Evolutionary conservation across 2,888 invertebrate genomes (phyloP).

Genomic region (Pyrrhosoma nymphula): DNA sequence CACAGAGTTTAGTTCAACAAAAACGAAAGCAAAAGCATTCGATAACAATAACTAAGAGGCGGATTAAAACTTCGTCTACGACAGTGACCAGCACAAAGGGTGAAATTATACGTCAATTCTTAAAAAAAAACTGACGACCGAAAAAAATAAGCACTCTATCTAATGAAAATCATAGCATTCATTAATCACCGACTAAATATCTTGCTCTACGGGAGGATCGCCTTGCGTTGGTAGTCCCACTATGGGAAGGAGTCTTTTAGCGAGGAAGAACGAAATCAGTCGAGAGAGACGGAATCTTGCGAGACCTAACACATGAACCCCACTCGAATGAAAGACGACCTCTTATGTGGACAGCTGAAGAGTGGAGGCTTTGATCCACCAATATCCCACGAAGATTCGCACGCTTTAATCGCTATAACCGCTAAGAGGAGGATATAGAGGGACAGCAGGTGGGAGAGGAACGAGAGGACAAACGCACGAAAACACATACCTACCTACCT

Average conservation of each 20-base stretch:
- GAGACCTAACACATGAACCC: background rate
- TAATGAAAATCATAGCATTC: background rate
- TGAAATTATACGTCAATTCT: too few species aligned
- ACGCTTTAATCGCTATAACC: conserved; percentile 12
- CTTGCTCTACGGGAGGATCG: background rate
- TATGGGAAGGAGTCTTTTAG: background rate
- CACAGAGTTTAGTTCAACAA: too few species aligned
- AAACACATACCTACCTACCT: background rate
- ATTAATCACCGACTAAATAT: background rate
- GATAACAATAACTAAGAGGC: too few species aligned
- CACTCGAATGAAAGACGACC: background rate
- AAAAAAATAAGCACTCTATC: background rate
- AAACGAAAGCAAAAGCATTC: too few species aligned
- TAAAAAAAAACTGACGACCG: too few species aligned
- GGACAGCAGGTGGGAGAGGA: background rate
- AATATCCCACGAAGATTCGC: background rate
- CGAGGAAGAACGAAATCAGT: background rate
- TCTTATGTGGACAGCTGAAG: background rate
- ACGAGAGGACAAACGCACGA: background rate
- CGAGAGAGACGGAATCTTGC: background rate
- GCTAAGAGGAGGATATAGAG: background rate
- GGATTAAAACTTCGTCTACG: too few species aligned
- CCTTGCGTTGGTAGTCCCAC: background rate
- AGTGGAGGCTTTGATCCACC: background rate
- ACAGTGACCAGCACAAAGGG: too few species aligned